A percentile compares a stretch with the other conserved stretches of the same genome.
Conservation (phyloP, 1,140 invertebrate genomes). For the Saccostrea glomerata region DNA sequence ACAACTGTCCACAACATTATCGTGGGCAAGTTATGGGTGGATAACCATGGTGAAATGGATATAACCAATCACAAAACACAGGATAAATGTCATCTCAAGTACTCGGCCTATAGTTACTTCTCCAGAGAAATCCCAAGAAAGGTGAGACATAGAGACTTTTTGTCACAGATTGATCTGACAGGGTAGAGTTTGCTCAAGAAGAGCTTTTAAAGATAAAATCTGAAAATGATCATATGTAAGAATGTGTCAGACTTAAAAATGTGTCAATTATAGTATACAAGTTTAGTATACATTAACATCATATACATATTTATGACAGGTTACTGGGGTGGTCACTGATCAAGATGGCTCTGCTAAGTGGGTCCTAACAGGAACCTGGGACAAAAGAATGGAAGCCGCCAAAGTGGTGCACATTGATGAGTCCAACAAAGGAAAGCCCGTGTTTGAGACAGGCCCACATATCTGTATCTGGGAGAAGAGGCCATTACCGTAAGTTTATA, state of each 20-base stretch:
- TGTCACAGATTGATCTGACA: background rate
- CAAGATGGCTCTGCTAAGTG: conserved; percentile 84
- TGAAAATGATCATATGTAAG: too few relatives aligned
- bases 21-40: conserved; percentile 99
- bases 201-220: too few relatives aligned
- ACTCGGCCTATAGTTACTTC: conserved; percentile 98
- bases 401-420: conserved; percentile 88
- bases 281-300: too few relatives aligned
- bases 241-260: too few relatives aligned
- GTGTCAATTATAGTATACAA: too few relatives aligned
- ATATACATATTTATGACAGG: conserved; percentile 78
- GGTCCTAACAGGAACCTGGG: conserved; percentile 97
- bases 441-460: conserved; percentile 94
- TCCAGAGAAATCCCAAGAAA: conserved; percentile 94
- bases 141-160: conserved; percentile 80
- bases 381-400: conserved; percentile 95
- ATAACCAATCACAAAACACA: conserved; percentile 92
- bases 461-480: conserved; percentile 92
- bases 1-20: conserved; percentile 99
- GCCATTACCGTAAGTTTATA: conserved; percentile 82
- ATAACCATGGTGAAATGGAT: conserved; percentile 99
- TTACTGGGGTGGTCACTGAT: conserved; percentile 86
- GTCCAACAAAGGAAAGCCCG: conserved; percentile 86
- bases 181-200: too few relatives aligned
- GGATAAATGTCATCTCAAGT: conserved; percentile 95